Evolutionary conservation across 2,797 vertebrate species (phyloP).

Genomic region (Danio albolineatus): DNA sequence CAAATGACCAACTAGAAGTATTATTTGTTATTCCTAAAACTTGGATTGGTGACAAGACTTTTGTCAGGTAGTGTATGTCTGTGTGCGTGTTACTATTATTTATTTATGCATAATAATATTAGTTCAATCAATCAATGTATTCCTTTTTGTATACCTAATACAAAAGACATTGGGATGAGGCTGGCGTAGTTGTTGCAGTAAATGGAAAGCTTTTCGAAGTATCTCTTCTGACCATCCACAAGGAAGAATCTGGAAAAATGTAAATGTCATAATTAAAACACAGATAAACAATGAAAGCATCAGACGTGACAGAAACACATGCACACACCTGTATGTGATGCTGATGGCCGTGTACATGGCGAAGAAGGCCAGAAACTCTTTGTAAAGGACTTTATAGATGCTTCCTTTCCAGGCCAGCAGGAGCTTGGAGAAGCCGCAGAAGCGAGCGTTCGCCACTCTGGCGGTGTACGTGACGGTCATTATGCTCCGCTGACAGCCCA

Average conservation of each 20-base stretch:
- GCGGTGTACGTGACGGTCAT: slow-evolving; percentile 97
- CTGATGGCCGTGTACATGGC: slow-evolving; percentile 87
- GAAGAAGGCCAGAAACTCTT: slow-evolving; percentile 92
- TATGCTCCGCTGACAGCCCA: neutral
- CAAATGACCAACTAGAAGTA: too few species aligned
- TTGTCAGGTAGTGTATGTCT: too few species aligned
- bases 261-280: neutral
- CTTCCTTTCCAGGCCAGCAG: slow-evolving; percentile 92
- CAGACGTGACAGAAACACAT: neutral
- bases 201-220: slow-evolving; percentile 93
- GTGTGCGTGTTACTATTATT: too few species aligned
- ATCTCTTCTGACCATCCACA: slow-evolving; percentile 84
- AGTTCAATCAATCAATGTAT: too few species aligned
- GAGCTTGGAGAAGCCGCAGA: slow-evolving; percentile 92
- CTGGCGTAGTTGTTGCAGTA: slow-evolving; percentile 94
- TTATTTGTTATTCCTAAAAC: too few species aligned
- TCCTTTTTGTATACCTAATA: slow-evolving; percentile 78
- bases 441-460: slow-evolving; percentile 89
- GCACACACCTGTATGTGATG: slow-evolving; percentile 86
- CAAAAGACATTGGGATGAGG: slow-evolving; percentile 93
- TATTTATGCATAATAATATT: too few species aligned
- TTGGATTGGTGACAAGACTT: too few species aligned
- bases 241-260: slow-evolving; percentile 78
- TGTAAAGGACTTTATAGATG: slow-evolving; percentile 94
- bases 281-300: neutral